A percentile compares a stretch with the other conserved stretches of the same genome.
Evolutionary conservation across 2,888 invertebrate species (phyloP).

Genomic region (Caenorhabditis sp.): DNA sequence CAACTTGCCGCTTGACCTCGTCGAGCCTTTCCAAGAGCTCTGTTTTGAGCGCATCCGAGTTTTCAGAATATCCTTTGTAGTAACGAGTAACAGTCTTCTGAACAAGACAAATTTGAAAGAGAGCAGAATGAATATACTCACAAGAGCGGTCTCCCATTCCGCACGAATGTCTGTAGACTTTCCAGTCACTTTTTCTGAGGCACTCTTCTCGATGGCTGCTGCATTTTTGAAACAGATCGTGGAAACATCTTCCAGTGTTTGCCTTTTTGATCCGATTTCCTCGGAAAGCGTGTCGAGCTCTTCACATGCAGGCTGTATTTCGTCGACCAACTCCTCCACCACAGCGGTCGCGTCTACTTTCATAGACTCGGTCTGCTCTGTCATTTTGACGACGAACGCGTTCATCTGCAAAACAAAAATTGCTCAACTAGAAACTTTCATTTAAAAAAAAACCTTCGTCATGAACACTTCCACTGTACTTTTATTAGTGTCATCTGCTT

Average conservation of each 20-base stretch:
- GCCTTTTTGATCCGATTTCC: neutral
- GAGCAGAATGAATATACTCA: neutral
- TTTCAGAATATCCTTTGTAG: neutral
- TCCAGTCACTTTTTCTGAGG: neutral
- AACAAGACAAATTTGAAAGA: neutral
- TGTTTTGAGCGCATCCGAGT: neutral
- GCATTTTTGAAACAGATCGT: neutral
- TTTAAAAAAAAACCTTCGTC: neutral
- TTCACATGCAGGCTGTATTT: neutral
- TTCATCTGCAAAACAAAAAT: constrained; percentile 13
- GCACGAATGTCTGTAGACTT: neutral
- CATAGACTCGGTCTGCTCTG: neutral
- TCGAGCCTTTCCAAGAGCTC: constrained; percentile 2
- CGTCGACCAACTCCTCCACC: neutral
- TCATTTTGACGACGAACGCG: neutral
- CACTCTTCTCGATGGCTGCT: constrained; percentile 2
- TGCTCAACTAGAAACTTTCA: neutral
- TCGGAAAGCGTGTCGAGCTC: neutral
- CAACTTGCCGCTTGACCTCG: constrained; percentile 12
- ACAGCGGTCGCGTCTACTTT: neutral
- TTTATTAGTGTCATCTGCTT: constrained; percentile 25
- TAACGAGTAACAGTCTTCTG: constrained; percentile 4
- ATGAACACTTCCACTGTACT: constrained; percentile 1
- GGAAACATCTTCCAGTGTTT: neutral
- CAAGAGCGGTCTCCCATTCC: constrained; percentile 3